phyloP scores from a whole-genome alignment of 2,888 invertebrate genomes.

The Argyra leucocephala region DNA sequence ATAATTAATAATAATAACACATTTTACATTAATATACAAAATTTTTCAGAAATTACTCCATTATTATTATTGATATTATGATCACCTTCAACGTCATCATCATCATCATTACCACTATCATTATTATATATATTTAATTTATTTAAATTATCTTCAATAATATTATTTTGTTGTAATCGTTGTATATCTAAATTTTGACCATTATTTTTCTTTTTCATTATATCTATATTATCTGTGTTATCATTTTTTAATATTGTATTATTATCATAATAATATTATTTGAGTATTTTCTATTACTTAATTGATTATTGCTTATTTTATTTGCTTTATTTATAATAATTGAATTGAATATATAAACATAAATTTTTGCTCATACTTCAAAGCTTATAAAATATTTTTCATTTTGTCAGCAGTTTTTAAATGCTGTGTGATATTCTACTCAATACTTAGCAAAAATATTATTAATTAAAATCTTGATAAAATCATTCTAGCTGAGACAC shows the following conservation, averaged over 20 bases:
- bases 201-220: background rate
- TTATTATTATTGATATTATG: background rate
- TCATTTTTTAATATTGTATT: background rate
- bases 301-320: conserved; percentile 10
- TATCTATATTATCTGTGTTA: background rate
- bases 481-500: too few relatives aligned
- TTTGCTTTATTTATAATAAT: background rate
- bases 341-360: too few relatives aligned
- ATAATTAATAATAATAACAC: too few relatives aligned
- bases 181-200: background rate
- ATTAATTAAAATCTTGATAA: too few relatives aligned
- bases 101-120: background rate
- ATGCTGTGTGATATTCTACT: too few relatives aligned
- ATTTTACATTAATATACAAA: conserved; percentile 10
- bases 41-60: background rate
- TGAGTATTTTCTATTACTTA: conserved; percentile 9
- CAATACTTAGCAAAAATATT: too few relatives aligned
- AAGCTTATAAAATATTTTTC: too few relatives aligned
- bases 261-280: conserved; percentile 7
- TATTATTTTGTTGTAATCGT: conserved; percentile 5
- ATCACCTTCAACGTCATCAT: too few relatives aligned
- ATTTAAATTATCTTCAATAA: background rate
- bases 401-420: too few relatives aligned
- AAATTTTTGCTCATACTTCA: too few relatives aligned
- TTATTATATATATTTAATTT: background rate